Conservation (phyloP, 2,113 vertebrate genomes). For the Elephas maximus region DNA sequence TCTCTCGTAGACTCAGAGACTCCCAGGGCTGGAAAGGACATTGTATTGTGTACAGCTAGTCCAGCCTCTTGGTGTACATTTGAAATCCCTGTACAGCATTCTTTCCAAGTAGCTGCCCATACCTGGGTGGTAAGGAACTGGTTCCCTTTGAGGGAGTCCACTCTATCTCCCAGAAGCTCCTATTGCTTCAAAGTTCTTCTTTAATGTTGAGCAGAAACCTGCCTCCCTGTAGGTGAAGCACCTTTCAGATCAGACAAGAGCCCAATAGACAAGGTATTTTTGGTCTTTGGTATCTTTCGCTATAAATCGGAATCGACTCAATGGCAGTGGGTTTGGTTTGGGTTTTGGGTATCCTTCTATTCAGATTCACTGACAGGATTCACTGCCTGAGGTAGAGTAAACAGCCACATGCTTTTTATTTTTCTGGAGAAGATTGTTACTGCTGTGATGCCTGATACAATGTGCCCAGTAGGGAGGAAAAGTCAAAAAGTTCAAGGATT, state of each 20-base stretch:
- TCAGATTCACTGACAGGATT: slow-evolving; percentile 54
- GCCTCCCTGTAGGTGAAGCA: neutral
- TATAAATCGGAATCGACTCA: too few relatives aligned
- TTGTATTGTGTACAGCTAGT: neutral
- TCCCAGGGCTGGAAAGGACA: rapidly evolving
- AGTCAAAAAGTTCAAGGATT: slow-evolving; percentile 70
- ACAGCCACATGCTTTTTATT: slow-evolving; percentile 18
- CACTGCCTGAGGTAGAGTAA: slow-evolving; percentile 52
- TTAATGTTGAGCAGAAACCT: neutral
- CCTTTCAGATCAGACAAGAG: neutral
- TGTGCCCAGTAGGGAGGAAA: slow-evolving; percentile 42
- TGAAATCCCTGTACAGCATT: neutral
- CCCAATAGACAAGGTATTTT: neutral
- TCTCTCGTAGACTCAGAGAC: neutral
- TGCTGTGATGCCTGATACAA: slow-evolving; percentile 69
- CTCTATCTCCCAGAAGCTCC: neutral
- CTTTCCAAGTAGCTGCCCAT: neutral
- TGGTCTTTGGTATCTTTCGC: slow-evolving; percentile 1
- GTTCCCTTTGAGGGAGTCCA: neutral
- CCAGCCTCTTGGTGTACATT: neutral
- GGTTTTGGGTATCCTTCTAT: slow-evolving; percentile 15
- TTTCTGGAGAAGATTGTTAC: slow-evolving; percentile 70
- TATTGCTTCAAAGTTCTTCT: neutral
- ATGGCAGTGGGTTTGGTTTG: neutral
- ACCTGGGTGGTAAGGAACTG: neutral